A percentile compares a stretch with the other conserved stretches of the same genome.
phyloP scores from a whole-genome alignment of 2,113 vertebrate species.

The Anguilla rostrata region DNA sequence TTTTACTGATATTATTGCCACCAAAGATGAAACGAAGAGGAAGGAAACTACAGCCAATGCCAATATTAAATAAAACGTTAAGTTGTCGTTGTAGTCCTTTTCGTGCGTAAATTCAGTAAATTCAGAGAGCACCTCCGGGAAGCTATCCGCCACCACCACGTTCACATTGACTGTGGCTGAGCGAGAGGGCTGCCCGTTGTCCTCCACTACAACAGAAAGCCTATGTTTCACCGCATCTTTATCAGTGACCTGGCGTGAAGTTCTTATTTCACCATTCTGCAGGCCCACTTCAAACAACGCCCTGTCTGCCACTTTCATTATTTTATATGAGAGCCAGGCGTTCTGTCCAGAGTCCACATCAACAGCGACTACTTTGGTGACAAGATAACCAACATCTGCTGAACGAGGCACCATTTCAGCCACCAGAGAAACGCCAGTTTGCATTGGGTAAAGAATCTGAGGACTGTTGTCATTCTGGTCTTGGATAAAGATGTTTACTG shows the following conservation, averaged over 20 bases:
- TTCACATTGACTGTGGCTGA: conserved; percentile 20
- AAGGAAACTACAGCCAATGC: conserved; percentile 24
- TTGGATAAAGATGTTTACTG: conserved; percentile 64
- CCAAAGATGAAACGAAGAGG: conserved; percentile 29
- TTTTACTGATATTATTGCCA: conserved; percentile 38
- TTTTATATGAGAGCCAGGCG: conserved; percentile 29
- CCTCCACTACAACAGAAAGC: conserved; percentile 14
- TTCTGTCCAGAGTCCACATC: conserved; percentile 35
- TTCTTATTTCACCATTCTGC: conserved; percentile 27
- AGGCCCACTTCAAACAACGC: conserved; percentile 20
- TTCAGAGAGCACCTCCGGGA: not conserved
- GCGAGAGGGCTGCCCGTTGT: conserved; percentile 6
- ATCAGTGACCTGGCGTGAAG: conserved; percentile 12
- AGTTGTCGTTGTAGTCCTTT: not conserved
- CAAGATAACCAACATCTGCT: conserved; percentile 28
- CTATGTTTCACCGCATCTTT: conserved; percentile 20
- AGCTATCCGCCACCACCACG: conserved; percentile 9
- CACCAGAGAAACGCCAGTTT: conserved; percentile 35
- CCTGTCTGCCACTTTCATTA: conserved; percentile 22
- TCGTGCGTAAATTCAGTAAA: not conserved
- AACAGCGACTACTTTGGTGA: conserved; percentile 33
- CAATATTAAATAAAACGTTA: conserved; percentile 31
- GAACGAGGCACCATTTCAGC: conserved; percentile 26
- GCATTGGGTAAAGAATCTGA: conserved; percentile 56
- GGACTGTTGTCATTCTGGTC: conserved; percentile 70